A percentile compares a stretch with the other conserved stretches of the same genome.
Conservation (phyloP, 92 coral and sea anemone genomes). For the Epizoanthus scotinus region DNA sequence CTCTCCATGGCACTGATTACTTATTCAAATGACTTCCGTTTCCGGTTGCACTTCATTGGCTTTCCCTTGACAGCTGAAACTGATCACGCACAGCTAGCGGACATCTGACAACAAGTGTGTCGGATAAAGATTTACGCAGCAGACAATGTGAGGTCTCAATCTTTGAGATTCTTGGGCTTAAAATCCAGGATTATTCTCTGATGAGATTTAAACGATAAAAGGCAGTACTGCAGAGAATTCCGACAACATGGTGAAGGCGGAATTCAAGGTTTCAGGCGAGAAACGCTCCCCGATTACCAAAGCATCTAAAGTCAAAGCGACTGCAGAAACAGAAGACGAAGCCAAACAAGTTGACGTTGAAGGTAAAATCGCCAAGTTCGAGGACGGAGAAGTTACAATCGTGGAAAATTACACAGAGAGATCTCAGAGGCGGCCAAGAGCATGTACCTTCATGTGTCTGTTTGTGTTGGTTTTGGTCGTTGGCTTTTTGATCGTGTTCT, state of each 20-base stretch:
- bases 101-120: constrained; percentile 26
- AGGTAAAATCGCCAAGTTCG: constrained; percentile 57
- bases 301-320: constrained; percentile 35
- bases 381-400: constrained; percentile 53
- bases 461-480: constrained; percentile 70
- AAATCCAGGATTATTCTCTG: constrained; percentile 15
- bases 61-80: constrained; percentile 37
- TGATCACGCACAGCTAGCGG: constrained; percentile 34
- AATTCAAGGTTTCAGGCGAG: constrained; percentile 44
- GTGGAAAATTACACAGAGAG: constrained; percentile 55
- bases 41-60: constrained; percentile 49
- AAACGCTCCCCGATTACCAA: constrained; percentile 55
- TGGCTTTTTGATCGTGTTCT: constrained; percentile 79
- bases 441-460: constrained; percentile 70
- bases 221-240: neutral
- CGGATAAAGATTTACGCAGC: neutral
- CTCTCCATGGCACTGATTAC: neutral
- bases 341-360: neutral
- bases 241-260: constrained; percentile 77
- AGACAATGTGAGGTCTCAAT: constrained; percentile 20
- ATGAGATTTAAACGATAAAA: neutral
- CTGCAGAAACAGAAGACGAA: neutral
- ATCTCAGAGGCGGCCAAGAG: constrained; percentile 67
- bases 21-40: constrained; percentile 18
- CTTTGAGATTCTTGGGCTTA: constrained; percentile 10